Evolutionary conservation across 2,113 vertebrate species (phyloP).

Genomic region (Choloepus hoffmanni): DNA sequence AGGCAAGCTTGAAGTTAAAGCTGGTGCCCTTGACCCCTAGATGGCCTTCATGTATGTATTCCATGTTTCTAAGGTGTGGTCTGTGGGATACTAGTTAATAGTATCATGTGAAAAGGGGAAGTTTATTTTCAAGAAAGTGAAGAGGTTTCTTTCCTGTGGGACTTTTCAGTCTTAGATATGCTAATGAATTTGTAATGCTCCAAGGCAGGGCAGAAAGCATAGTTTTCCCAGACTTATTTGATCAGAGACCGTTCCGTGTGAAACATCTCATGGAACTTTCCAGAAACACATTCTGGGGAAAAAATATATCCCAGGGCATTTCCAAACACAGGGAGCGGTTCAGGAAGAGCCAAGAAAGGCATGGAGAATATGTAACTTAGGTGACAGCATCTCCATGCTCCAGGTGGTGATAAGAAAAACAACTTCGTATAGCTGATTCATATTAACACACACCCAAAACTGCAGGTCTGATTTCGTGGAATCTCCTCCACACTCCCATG

Average conservation of each 20-base stretch:
- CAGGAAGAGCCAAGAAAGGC: neutral
- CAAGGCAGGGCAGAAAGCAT: fast-evolving
- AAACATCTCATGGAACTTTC: neutral
- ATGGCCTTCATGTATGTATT: neutral
- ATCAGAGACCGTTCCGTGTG: neutral
- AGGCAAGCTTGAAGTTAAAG: neutral
- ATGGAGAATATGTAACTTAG: neutral
- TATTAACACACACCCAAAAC: neutral
- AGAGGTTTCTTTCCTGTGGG: neutral
- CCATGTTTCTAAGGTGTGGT: neutral
- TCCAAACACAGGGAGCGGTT: neutral
- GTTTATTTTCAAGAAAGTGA: neutral
- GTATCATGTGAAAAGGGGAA: neutral
- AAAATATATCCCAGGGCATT: neutral
- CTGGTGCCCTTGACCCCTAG: neutral
- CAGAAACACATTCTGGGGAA: neutral
- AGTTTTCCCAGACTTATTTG: neutral
- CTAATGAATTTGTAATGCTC: neutral
- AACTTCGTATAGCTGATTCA: neutral
- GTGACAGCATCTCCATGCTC: neutral
- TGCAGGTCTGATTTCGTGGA: neutral
- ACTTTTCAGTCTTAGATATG: neutral
- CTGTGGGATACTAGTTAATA: neutral
- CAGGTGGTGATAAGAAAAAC: neutral
- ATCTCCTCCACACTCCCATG: neutral